Conservation (phyloP, 2,888 invertebrate genomes). For the Alsophila aescularia region DNA sequence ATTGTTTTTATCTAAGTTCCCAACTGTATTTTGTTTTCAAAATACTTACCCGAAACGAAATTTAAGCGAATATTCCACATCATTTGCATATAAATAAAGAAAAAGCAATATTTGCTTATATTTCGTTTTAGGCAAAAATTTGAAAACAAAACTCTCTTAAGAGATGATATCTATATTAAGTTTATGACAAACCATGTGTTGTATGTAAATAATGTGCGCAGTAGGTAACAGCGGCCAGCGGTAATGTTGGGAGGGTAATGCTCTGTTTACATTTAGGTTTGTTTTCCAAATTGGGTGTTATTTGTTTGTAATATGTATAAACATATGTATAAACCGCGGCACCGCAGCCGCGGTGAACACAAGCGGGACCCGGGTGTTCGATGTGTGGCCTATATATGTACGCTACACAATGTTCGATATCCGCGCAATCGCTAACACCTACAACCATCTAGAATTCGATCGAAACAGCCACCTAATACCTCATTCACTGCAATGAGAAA, state of each 20-base stretch:
- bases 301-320: constrained; percentile 23
- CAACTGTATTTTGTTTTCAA: too few relatives aligned
- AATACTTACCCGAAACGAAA: too few relatives aligned
- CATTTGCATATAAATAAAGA: too few relatives aligned
- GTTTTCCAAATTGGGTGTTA: constrained; percentile 37
- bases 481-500: constrained; percentile 14
- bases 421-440: not conserved
- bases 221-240: not conserved
- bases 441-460: not conserved
- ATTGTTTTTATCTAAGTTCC: too few relatives aligned
- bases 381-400: too few relatives aligned
- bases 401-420: too few relatives aligned
- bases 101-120: too few relatives aligned
- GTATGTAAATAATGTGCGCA: not conserved
- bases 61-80: too few relatives aligned
- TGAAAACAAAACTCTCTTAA: too few relatives aligned
- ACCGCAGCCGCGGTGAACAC: not conserved
- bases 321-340: constrained; percentile 1
- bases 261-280: not conserved
- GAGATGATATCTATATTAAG: too few relatives aligned
- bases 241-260: not conserved
- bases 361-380: not conserved
- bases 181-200: too few relatives aligned
- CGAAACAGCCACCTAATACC: not conserved
- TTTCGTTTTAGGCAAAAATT: too few relatives aligned